These are phyloP conservation scores for Suncus etruscus DNA, from an alignment of 2,113 vertebrate species.

Conservation along the genomic window DNA sequence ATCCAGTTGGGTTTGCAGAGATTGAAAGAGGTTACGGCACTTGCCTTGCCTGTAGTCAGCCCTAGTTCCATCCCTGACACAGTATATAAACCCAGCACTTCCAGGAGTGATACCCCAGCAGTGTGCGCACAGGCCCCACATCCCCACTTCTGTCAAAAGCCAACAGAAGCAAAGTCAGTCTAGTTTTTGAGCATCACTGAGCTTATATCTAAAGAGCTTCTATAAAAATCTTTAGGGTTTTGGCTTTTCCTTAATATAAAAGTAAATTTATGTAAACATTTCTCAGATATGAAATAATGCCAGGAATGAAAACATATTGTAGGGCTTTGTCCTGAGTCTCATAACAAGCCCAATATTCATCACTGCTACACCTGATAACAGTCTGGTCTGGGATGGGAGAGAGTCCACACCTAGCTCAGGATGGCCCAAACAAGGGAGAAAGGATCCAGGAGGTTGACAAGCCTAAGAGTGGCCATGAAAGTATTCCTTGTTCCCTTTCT, in stretches of 20 bases:
- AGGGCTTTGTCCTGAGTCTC: constrained; percentile 11
- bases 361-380: neutral
- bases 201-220: neutral
- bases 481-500: neutral
- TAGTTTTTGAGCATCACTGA: constrained; percentile 2
- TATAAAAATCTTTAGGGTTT: constrained; percentile 5
- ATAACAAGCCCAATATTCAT: neutral
- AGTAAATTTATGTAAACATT: constrained; percentile 53
- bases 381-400: neutral
- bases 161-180: no score
- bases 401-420: neutral
- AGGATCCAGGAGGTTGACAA: neutral
- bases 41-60: no score
- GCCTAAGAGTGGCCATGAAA: neutral
- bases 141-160: no score
- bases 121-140: no score
- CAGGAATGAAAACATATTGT: constrained; percentile 34
- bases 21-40: no score
- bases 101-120: no score
- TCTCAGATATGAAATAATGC: constrained; percentile 55
- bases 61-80: no score
- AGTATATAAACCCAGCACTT: no score
- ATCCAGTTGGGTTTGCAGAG: no score
- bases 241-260: constrained; percentile 54
- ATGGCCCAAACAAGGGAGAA: neutral